A percentile compares a stretch with the other conserved stretches of the same genome.
Conservation (phyloP, 2,113 vertebrate genomes). For the Orycteropus afer region DNA sequence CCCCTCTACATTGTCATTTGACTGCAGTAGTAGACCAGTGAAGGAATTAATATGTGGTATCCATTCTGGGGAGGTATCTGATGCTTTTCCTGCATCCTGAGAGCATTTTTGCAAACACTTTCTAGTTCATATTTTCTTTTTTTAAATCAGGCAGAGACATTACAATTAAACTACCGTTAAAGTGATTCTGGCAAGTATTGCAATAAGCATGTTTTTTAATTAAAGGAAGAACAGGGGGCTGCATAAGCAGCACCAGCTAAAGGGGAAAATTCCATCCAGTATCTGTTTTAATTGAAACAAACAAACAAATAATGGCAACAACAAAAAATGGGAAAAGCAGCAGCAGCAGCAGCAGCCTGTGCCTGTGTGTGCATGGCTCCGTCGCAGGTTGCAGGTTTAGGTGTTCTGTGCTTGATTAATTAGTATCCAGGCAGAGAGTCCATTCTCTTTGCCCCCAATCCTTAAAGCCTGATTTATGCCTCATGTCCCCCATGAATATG, state of each 20-base stretch:
- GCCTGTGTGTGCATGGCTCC: slow-evolving; percentile 51
- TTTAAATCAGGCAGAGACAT: slow-evolving; percentile 89
- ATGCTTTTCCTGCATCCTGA: slow-evolving; percentile 65
- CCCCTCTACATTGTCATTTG: not conserved
- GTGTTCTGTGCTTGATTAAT: slow-evolving; percentile 80
- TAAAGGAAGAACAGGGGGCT: slow-evolving; percentile 86
- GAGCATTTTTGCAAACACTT: slow-evolving; percentile 75
- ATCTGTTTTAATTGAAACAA: slow-evolving; percentile 87
- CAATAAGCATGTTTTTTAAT: slow-evolving; percentile 91
- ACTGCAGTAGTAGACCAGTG: slow-evolving; percentile 36
- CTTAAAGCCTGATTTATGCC: slow-evolving; percentile 70
- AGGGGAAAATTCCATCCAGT: slow-evolving; percentile 84
- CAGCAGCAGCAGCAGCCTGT: not conserved
- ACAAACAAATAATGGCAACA: slow-evolving; percentile 39
- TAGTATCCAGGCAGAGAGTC: slow-evolving; percentile 54
- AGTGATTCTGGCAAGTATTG: slow-evolving; percentile 87
- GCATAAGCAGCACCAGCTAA: slow-evolving; percentile 84
- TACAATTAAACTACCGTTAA: slow-evolving; percentile 91
- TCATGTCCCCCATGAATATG: slow-evolving; percentile 73
- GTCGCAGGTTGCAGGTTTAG: slow-evolving; percentile 67
- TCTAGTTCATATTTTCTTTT: slow-evolving; percentile 89
- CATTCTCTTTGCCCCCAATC: slow-evolving; percentile 62
- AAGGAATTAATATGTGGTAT: slow-evolving; percentile 65
- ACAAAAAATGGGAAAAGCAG: slow-evolving; percentile 54
- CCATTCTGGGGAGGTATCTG: slow-evolving; percentile 40